Conservation (phyloP, 2,113 vertebrate genomes). For the human (Homo sapiens) region GRCh38 chr14:25493501-25494000, state of each 20-base stretch:
- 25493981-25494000: background rate
- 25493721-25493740: background rate
- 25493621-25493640: background rate
- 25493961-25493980: background rate
- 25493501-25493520: background rate
- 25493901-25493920: background rate
- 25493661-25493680: background rate
- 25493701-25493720: background rate
- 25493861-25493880: background rate
- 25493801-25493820: background rate
- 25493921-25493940: background rate
- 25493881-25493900: background rate
- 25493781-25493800: background rate
- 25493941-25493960: background rate
- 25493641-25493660: background rate
- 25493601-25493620: background rate
- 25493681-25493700: background rate
- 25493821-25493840: background rate
- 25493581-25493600: background rate
- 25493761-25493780: slow-evolving; percentile 15
- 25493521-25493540: background rate
- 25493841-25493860: background rate
- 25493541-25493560: background rate
- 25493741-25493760: background rate
- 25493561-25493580: background rate